Conservation (phyloP, 2,797 vertebrate genomes). For the Sebastes paucispinis region DNA sequence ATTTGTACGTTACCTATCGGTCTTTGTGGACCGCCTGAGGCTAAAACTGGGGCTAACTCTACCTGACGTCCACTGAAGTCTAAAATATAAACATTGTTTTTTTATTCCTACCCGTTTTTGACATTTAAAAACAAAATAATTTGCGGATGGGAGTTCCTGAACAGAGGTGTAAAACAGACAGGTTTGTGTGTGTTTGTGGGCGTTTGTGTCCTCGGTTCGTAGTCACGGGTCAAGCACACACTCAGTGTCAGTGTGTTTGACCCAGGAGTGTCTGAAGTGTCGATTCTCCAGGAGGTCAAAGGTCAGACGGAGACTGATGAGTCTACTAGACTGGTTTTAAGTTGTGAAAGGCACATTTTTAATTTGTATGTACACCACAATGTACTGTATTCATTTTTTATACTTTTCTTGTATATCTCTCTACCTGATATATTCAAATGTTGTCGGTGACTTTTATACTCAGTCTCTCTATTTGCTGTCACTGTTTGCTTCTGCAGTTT, state of each 20-base stretch:
- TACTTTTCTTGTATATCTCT: not conserved
- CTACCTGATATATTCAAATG: not conserved
- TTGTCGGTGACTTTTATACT: not conserved
- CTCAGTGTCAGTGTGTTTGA: slow-evolving; percentile 42
- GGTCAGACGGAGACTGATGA: slow-evolving; percentile 45
- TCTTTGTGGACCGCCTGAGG: too few species aligned
- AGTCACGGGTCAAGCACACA: slow-evolving; percentile 59
- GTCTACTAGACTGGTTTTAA: not conserved
- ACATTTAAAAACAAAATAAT: not conserved
- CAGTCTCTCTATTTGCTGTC: not conserved
- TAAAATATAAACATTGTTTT: not conserved
- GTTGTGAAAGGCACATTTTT: not conserved
- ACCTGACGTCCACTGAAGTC: too few species aligned
- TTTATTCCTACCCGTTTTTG: not conserved
- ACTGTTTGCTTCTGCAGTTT: not conserved
- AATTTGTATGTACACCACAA: rapidly evolving
- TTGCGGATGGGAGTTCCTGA: not conserved
- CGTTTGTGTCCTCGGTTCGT: not conserved
- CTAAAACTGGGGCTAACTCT: too few species aligned
- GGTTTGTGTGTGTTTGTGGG: not conserved
- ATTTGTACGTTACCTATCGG: too few species aligned
- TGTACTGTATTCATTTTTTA: not conserved
- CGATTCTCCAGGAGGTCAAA: slow-evolving; percentile 53
- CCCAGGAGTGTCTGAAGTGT: slow-evolving; percentile 55
- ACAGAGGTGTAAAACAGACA: not conserved